Evolutionary conservation across 2,888 invertebrate genomes (phyloP), one percentile per base, ranked within the genome.

Genomic region (Torymus texanus): DNA sequence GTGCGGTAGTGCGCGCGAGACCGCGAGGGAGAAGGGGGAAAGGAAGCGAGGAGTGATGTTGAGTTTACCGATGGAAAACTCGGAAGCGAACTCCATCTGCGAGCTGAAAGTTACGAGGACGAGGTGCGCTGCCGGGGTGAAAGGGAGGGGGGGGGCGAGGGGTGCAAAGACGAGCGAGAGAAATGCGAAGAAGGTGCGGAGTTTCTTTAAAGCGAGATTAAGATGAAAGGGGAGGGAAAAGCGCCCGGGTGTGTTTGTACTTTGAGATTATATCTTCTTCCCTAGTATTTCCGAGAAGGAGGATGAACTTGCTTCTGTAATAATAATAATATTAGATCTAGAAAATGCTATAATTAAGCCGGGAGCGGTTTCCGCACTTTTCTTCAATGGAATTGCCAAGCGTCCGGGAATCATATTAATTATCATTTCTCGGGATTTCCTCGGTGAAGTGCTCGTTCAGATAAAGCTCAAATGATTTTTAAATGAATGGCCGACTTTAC

Each of bases 161-260:
- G 21, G 2, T 2, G 21, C 21, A 29, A 12, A 8, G 24, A 12
- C 12, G 70, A 56, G 55, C 8, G 24, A 11, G 67, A 21, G 59
- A 66, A 55, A 70, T 8, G 55, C 59, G 75, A 24, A 62, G 51
- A 51, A 24, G 65, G 18, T 50, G 29, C 29, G 29, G 76, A 67
- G 66, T 78, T 74, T 78, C 78, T 74, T 74, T 68, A 70, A 78
- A 67, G 63, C 67, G 63, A 78, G 73, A 78, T 78, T 78, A 74
- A 78, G 78, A 63, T 62, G 68, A 74, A 78, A 72, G 72, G 55
- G 21, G 50, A 18, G 51, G 59, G n/a, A n/a, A 59, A 58, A 18
- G 29, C 58, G 50, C 16, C 5, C n/a, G 11, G 29, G 29, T 68
- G 56, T 63, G 21, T 56, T 13, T 41, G 56, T 41, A 63, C 67